These are phyloP conservation scores for Hesperia comma DNA, from an alignment of 2,888 invertebrate species.

Conservation along the genomic window DNA sequence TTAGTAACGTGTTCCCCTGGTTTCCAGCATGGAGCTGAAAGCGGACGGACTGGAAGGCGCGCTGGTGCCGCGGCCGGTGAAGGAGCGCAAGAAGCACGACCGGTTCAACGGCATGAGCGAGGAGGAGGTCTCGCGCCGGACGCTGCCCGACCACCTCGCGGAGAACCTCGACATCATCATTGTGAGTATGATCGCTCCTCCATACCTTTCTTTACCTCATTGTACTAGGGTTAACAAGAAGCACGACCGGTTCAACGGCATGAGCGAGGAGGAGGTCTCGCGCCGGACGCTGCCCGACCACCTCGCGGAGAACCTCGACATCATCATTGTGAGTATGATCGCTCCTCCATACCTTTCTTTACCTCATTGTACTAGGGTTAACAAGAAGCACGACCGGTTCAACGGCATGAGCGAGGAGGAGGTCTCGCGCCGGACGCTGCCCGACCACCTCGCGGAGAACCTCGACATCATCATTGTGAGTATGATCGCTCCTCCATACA, in stretches of 20 bases:
- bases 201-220: slow-evolving; percentile 11
- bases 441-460: slow-evolving; percentile 96
- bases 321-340: slow-evolving; percentile 97
- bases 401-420: slow-evolving; percentile 99
- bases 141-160: slow-evolving; percentile 96
- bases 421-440: slow-evolving; percentile 95
- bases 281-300: slow-evolving; percentile 97
- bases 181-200: slow-evolving; percentile 89
- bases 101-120: slow-evolving; percentile 98
- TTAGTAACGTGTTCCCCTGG: too few species aligned
- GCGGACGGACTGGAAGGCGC: slow-evolving; percentile 81
- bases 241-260: slow-evolving; percentile 97
- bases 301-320: slow-evolving; percentile 96
- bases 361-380: too few species aligned
- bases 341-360: slow-evolving; percentile 42
- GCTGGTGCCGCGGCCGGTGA: slow-evolving; percentile 85
- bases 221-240: too few species aligned
- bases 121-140: slow-evolving; percentile 96
- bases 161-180: slow-evolving; percentile 98
- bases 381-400: slow-evolving; percentile 96
- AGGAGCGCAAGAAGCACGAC: slow-evolving; percentile 96
- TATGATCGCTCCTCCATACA: slow-evolving; percentile 75
- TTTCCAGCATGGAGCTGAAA: slow-evolving; percentile 79
- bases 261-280: slow-evolving; percentile 98
- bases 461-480: slow-evolving; percentile 99